phyloP scores from a whole-genome alignment of 2,888 invertebrate genomes.

The Lycia hirtaria region DNA sequence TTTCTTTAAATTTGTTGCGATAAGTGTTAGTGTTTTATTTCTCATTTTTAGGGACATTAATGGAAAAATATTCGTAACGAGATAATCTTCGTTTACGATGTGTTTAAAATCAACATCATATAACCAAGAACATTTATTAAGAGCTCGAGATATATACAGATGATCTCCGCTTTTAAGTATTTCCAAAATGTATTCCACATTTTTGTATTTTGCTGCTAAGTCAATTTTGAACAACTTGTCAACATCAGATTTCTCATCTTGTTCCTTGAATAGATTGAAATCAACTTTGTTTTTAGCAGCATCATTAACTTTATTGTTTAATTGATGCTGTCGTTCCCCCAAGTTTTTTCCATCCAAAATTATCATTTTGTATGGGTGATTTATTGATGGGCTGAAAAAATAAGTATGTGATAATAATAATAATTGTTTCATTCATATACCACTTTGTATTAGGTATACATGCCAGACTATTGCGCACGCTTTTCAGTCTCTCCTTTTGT shows the following conservation, averaged over 20 bases:
- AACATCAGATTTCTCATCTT: slow-evolving; percentile 53
- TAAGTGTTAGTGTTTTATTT: slow-evolving; percentile 55
- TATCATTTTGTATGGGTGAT: slow-evolving; percentile 46
- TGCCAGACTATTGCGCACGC: no score
- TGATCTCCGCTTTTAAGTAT: slow-evolving; percentile 62
- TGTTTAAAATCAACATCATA: slow-evolving; percentile 52
- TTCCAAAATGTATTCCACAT: slow-evolving; percentile 61
- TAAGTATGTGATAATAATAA: background rate
- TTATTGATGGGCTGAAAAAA: slow-evolving; percentile 34
- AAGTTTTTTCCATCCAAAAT: slow-evolving; percentile 51
- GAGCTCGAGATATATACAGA: slow-evolving; percentile 59
- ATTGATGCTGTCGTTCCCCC: slow-evolving; percentile 52
- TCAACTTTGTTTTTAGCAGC: slow-evolving; percentile 39
- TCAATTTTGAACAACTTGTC: slow-evolving; percentile 69
- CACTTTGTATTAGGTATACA: no score
- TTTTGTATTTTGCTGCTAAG: slow-evolving; percentile 61
- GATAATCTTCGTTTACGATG: slow-evolving; percentile 56
- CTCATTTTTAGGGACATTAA: slow-evolving; percentile 67
- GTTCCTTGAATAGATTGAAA: slow-evolving; percentile 50
- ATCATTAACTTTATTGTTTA: slow-evolving; percentile 55
- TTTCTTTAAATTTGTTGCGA: slow-evolving; percentile 52
- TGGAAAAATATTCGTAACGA: slow-evolving; percentile 62
- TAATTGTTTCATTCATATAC: no score
- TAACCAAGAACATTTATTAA: slow-evolving; percentile 61
- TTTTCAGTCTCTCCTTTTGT: no score